These are phyloP conservation scores for Pardalotus punctatus DNA, from an alignment of 2,113 vertebrate species.

Conservation along the genomic window DNA sequence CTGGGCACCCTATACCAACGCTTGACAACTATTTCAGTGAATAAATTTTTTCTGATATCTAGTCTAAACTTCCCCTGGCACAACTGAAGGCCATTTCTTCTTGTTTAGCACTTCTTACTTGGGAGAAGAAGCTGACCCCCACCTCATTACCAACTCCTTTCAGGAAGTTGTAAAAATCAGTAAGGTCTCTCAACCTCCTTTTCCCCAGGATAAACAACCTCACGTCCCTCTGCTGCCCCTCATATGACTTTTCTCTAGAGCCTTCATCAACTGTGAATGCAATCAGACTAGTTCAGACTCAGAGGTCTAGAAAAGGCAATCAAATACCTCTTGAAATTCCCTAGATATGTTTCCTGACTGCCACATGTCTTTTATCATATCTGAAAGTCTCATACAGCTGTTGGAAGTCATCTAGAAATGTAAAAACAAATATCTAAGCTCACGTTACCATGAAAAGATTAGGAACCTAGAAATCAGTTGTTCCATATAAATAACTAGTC, in stretches of 20 bases:
- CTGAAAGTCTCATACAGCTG: neutral
- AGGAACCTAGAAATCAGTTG: neutral
- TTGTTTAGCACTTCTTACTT: neutral
- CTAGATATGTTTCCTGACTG: neutral
- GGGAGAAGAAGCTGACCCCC: neutral
- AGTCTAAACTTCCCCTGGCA: neutral
- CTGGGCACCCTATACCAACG: neutral
- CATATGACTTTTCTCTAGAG: neutral
- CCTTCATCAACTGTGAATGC: neutral
- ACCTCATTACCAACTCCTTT: neutral
- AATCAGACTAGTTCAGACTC: neutral
- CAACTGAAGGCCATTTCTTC: neutral
- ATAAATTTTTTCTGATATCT: neutral
- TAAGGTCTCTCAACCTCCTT: neutral
- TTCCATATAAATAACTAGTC: neutral
- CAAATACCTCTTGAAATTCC: neutral
- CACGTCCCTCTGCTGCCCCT: neutral
- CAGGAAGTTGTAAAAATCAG: neutral
- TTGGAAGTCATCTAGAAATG: neutral
- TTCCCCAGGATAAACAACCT: neutral
- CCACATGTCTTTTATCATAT: rapidly evolving
- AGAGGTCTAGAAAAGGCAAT: neutral
- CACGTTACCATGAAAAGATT: neutral
- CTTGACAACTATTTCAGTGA: neutral
- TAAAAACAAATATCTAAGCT: neutral